phyloP scores from a whole-genome alignment of 2,113 vertebrate species.

The Pluvianellus socialis region DNA sequence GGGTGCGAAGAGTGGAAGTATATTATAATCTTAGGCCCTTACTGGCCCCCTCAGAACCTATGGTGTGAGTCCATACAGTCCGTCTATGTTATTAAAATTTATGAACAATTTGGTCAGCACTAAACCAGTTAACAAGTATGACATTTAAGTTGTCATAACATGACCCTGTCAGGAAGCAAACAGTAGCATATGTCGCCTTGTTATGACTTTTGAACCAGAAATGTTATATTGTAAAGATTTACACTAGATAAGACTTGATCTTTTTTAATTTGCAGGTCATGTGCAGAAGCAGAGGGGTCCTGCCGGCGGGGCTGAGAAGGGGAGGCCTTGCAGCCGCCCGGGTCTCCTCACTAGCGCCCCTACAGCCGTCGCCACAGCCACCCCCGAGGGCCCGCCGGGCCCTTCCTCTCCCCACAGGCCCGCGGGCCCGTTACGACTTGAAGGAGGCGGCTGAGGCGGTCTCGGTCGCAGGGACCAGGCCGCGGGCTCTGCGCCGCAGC shows the following conservation, averaged over 20 bases:
- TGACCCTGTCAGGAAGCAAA: background rate
- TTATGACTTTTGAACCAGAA: background rate
- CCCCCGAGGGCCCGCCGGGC: background rate
- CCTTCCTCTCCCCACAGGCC: background rate
- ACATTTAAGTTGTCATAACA: background rate
- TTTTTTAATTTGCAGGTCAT: accelerated
- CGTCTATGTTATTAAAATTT: accelerated
- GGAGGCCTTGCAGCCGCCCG: background rate
- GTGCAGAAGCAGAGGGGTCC: background rate
- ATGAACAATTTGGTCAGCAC: background rate
- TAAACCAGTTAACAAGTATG: background rate
- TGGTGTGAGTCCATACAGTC: background rate
- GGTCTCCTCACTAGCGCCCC: accelerated
- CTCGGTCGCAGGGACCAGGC: background rate
- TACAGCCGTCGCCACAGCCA: background rate
- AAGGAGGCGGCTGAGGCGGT: background rate
- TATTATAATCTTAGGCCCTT: background rate
- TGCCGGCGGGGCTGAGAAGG: background rate
- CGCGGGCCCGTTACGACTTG: background rate
- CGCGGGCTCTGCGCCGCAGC: background rate
- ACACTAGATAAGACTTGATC: too few species aligned
- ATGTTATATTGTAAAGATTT: background rate
- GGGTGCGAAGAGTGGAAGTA: background rate
- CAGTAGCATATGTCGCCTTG: background rate
- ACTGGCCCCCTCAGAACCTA: background rate